phyloP scores from a whole-genome alignment of 1,140 invertebrate genomes.

The Nasonia vitripennis region DNA sequence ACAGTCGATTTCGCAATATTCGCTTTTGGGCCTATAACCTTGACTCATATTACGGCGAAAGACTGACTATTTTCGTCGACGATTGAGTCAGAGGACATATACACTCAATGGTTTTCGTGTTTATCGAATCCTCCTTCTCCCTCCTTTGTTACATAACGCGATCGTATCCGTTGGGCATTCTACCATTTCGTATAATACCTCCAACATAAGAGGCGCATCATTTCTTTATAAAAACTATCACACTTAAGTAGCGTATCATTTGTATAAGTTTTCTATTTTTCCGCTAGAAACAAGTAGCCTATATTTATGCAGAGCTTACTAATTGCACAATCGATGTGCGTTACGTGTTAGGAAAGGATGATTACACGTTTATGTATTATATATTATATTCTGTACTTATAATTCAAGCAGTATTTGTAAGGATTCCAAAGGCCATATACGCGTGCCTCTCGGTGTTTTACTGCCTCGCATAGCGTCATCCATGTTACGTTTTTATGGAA shows the following conservation, averaged over 20 bases:
- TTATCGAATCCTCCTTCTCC: background rate
- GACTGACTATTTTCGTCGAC: slow-evolving; percentile 29
- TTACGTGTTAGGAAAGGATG: background rate
- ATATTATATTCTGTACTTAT: background rate
- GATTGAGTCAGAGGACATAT: slow-evolving; percentile 33
- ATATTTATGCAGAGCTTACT: background rate
- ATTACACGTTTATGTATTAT: slow-evolving; percentile 8
- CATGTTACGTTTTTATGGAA: too few species aligned
- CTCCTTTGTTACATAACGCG: background rate
- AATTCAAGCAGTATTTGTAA: background rate
- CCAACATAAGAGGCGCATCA: background rate
- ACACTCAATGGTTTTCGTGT: background rate
- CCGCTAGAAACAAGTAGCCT: too few species aligned
- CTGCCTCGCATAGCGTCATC: too few species aligned
- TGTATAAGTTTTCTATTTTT: background rate
- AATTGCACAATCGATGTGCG: background rate
- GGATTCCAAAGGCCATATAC: background rate
- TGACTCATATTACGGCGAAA: slow-evolving; percentile 39
- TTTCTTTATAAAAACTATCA: background rate
- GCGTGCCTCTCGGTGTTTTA: too few species aligned
- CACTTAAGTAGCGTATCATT: background rate
- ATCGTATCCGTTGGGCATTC: background rate
- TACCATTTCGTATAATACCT: background rate
- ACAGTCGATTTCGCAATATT: slow-evolving; percentile 25
- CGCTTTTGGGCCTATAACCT: slow-evolving; percentile 24